phyloP scores from a whole-genome alignment of 2,797 vertebrate genomes.

The Streptopelia turtur region DNA sequence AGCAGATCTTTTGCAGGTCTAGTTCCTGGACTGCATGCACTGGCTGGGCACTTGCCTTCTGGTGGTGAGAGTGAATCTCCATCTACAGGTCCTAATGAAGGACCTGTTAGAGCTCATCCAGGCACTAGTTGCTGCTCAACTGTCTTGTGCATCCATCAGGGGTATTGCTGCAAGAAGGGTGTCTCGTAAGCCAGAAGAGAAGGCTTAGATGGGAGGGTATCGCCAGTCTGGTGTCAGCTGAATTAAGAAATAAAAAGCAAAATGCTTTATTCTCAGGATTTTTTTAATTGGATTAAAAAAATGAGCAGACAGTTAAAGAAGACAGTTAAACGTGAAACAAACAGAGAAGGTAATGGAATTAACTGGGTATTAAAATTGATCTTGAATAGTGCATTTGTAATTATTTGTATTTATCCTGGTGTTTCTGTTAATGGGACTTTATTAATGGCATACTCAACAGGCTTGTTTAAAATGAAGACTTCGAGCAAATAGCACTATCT shows the following conservation, averaged over 20 bases:
- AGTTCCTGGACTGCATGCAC: neutral
- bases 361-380: neutral
- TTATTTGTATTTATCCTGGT: constrained; percentile 6
- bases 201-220: neutral
- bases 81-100: neutral
- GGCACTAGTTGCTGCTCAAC: neutral
- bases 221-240: neutral
- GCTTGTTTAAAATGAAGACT: neutral
- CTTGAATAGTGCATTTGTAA: neutral
- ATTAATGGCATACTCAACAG: neutral
- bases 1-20: neutral
- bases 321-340: neutral
- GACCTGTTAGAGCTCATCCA: rapidly evolving
- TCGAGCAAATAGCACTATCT: neutral
- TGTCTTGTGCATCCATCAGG: rapidly evolving
- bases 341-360: neutral
- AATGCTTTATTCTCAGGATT: neutral
- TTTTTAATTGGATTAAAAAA: neutral
- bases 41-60: neutral
- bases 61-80: neutral
- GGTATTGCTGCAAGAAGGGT: neutral
- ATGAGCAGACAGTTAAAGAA: neutral
- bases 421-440: neutral
- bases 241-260: neutral
- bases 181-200: neutral